These are phyloP conservation scores for Dissostichus mawsoni DNA, from an alignment of 2,113 vertebrate genomes.

Conservation along the genomic window DNA sequence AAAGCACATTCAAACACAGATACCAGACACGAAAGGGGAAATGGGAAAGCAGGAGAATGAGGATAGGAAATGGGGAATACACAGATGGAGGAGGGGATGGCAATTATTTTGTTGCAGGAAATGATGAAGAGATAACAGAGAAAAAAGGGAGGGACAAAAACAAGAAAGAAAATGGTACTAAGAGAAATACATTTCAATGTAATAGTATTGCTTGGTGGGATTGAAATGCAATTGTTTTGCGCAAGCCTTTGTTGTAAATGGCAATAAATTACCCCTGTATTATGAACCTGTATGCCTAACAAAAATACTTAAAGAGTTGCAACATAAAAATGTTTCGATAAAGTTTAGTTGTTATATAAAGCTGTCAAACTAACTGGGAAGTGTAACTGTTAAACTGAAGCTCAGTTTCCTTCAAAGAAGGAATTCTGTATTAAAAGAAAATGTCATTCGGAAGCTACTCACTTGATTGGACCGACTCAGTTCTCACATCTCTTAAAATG, in stretches of 20 bases:
- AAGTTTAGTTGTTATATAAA: not conserved
- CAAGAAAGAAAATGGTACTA: not conserved
- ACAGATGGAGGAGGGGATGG: conserved; percentile 11
- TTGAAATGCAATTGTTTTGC: too few relatives aligned
- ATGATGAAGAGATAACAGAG: conserved; percentile 58
- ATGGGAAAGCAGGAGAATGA: conserved; percentile 58
- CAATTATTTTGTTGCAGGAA: conserved; percentile 62
- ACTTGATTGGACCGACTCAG: too few relatives aligned
- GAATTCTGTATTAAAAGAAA: too few relatives aligned
- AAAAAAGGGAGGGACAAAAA: conserved; percentile 10
- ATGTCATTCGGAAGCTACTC: too few relatives aligned
- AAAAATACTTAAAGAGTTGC: too few relatives aligned
- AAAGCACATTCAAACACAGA: conserved; percentile 45
- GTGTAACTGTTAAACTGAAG: not conserved
- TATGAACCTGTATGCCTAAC: too few relatives aligned
- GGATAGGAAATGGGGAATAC: conserved; percentile 66
- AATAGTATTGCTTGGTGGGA: not conserved
- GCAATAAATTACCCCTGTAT: too few relatives aligned
- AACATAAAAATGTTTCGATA: too few relatives aligned
- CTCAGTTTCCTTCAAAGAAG: not conserved
- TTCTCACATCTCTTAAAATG: too few relatives aligned
- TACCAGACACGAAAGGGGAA: conserved; percentile 55
- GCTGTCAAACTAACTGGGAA: not conserved
- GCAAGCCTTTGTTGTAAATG: too few relatives aligned
- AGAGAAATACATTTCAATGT: too few relatives aligned